phyloP scores from a whole-genome alignment of 2,113 vertebrate species.

The Neotoma lepida region DNA sequence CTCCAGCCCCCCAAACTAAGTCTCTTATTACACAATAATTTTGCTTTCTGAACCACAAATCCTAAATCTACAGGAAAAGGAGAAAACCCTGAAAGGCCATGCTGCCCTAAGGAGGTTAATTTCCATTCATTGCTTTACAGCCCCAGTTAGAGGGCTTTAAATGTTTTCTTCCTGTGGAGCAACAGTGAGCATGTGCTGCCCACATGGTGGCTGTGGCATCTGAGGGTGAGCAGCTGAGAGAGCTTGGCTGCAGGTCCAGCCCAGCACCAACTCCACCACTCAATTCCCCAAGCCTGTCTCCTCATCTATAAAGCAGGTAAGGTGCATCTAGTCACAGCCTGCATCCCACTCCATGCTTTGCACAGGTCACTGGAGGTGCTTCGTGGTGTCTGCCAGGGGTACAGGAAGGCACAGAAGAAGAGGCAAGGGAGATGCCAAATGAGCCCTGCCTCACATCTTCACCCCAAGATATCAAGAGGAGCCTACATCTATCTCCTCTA shows the following conservation, averaged over 20 bases:
- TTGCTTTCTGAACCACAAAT: conserved; percentile 60
- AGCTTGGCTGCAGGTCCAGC: too few relatives aligned
- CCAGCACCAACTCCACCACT: rapidly evolving
- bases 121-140: conserved; percentile 46
- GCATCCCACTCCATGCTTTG: too few relatives aligned
- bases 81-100: not conserved
- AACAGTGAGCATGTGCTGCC: not conserved
- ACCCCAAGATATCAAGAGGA: rapidly evolving
- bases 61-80: conserved; percentile 40
- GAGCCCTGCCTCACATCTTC: too few relatives aligned
- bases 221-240: not conserved
- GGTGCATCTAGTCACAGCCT: not conserved
- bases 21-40: conserved; percentile 46
- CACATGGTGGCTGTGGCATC: not conserved
- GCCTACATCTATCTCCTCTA: not conserved
- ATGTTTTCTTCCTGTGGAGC: conserved; percentile 46
- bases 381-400: not conserved
- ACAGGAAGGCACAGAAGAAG: not conserved
- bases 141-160: conserved; percentile 41
- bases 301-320: not conserved
- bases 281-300: too few relatives aligned
- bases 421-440: not conserved
- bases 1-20: too few relatives aligned
- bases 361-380: not conserved
- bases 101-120: not conserved